These are phyloP conservation scores for Amphimallon solstitiale DNA, from an alignment of 2,888 invertebrate genomes.

Conservation along the genomic window DNA sequence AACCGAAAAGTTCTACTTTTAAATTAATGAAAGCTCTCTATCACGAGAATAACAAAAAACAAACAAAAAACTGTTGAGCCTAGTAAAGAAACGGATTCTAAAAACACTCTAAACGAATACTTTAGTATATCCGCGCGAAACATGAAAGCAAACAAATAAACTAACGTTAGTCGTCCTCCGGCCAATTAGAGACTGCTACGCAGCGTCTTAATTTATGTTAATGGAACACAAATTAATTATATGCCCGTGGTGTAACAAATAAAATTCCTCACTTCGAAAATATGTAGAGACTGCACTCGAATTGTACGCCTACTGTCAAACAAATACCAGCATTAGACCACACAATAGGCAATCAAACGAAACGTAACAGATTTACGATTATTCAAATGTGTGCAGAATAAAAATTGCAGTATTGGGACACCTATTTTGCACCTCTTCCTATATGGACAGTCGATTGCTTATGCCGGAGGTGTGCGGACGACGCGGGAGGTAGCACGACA, in stretches of 20 bases:
- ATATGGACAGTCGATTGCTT: conserved; percentile 49
- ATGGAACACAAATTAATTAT: conserved; percentile 37
- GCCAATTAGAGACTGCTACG: conserved; percentile 12
- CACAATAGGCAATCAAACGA: conserved; percentile 53
- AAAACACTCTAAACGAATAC: neutral
- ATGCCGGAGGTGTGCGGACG: conserved; percentile 42
- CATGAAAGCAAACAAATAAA: conserved; percentile 6
- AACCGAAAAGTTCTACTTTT: no score
- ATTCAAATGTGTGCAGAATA: conserved; percentile 55
- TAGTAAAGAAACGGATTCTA: neutral
- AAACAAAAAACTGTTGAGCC: conserved; percentile 2
- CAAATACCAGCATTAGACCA: conserved; percentile 55
- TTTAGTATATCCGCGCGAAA: neutral
- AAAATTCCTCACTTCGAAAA: conserved; percentile 36
- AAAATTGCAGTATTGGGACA: conserved; percentile 59
- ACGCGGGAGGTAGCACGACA: conserved; percentile 54
- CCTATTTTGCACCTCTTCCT: conserved; percentile 50
- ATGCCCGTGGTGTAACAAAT: conserved; percentile 30
- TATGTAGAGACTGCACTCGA: conserved; percentile 35
- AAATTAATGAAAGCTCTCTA: no score
- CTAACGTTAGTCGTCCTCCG: neutral
- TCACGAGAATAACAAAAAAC: no score
- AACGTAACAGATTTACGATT: conserved; percentile 58
- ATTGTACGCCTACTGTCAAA: conserved; percentile 50
- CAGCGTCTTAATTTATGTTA: conserved; percentile 33